Percentiles rank a stretch among this genome's conserved stretches.
phyloP scores from a whole-genome alignment of 2,797 vertebrate species.

The Cynopterus sphinx region DNA sequence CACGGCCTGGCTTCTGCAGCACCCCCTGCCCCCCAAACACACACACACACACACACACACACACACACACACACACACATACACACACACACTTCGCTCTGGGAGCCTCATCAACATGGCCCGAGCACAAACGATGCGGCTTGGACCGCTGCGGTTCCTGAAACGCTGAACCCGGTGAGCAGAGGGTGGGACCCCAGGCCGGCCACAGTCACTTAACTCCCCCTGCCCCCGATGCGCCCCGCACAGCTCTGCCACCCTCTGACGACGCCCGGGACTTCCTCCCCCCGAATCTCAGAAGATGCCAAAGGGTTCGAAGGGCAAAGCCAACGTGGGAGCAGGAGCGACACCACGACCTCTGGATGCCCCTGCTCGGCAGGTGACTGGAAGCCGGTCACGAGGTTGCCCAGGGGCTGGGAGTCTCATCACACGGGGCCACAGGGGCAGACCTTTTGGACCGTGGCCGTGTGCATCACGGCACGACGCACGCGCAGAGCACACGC shows the following conservation, averaged over 20 bases:
- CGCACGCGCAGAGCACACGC: not conserved
- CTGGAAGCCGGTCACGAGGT: not conserved
- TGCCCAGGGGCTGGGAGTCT: not conserved
- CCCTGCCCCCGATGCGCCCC: not conserved
- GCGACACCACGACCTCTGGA: not conserved
- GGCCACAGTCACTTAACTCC: not conserved
- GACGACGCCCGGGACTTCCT: not conserved
- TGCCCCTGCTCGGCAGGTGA: not conserved
- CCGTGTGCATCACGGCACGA: not conserved
- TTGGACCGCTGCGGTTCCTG: not conserved
- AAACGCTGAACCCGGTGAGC: not conserved
- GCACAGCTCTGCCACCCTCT: not conserved
- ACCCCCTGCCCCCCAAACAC: not conserved
- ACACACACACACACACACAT: no score
- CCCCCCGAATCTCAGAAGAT: not conserved
- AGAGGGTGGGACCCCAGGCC: not conserved
- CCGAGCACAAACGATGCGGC: not conserved
- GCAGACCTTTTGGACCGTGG: not conserved
- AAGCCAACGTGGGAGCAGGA: not conserved
- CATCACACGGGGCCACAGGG: accelerated
- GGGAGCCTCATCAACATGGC: not conserved
- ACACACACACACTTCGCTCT: no score
- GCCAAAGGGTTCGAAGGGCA: not conserved
- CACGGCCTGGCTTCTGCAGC: not conserved
- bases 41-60: no score